A percentile compares a stretch with the other conserved stretches of the same genome.
Evolutionary conservation across 2,888 invertebrate genomes (phyloP).

Genomic region (Spodoptera exigua): DNA sequence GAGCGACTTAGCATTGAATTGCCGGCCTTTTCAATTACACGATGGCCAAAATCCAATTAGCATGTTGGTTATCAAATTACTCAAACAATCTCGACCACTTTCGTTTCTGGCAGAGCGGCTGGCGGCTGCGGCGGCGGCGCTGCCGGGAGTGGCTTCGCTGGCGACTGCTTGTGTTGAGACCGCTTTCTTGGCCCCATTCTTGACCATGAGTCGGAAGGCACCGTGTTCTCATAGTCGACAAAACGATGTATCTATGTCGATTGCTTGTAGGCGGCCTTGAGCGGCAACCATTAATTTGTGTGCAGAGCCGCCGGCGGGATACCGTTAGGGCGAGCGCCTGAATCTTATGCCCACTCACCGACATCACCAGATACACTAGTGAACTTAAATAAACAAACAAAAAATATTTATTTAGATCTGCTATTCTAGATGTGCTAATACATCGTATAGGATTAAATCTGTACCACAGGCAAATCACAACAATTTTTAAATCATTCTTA

Average conservation of each 20-base stretch:
- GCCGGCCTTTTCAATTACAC: slow-evolving; percentile 60
- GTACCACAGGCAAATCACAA: no score
- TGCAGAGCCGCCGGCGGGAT: slow-evolving; percentile 82
- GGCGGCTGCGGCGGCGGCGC: slow-evolving; percentile 48
- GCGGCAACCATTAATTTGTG: slow-evolving; percentile 87
- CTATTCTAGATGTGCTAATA: no score
- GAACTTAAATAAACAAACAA: slow-evolving; percentile 47
- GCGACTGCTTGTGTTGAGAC: slow-evolving; percentile 67
- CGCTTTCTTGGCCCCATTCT: slow-evolving; percentile 86
- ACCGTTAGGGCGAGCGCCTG: slow-evolving; percentile 84
- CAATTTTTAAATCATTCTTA: no score
- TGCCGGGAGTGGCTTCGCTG: slow-evolving; percentile 56
- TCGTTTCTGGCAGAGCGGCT: slow-evolving; percentile 55
- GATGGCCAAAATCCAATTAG: slow-evolving; percentile 66
- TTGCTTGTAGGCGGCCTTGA: slow-evolving; percentile 88
- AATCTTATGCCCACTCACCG: slow-evolving; percentile 77
- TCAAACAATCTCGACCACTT: slow-evolving; percentile 66
- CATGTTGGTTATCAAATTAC: slow-evolving; percentile 63
- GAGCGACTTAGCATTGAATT: slow-evolving; percentile 60
- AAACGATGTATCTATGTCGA: slow-evolving; percentile 88
- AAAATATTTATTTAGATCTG: no score
- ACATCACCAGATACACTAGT: slow-evolving; percentile 70
- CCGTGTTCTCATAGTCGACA: slow-evolving; percentile 85
- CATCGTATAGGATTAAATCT: no score
- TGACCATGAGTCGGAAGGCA: slow-evolving; percentile 79